These are phyloP conservation scores for Scomber scombrus DNA, from an alignment of 2,113 vertebrate genomes.

Conservation along the genomic window DNA sequence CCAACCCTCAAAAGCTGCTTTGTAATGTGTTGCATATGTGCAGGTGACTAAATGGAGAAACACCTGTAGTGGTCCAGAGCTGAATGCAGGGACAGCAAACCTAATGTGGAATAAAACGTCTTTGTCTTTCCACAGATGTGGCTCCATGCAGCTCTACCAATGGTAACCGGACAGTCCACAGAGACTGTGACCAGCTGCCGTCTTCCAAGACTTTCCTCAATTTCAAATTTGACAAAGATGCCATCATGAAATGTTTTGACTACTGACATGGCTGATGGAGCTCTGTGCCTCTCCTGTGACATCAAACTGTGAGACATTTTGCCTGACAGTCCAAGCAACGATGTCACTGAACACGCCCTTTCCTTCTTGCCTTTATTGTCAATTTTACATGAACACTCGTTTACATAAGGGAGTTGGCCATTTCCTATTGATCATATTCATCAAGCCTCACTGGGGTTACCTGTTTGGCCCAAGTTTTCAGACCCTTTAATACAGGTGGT, in stretches of 20 bases:
- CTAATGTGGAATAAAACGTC: background rate
- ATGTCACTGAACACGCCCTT: slow-evolving; percentile 40
- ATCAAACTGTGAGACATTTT: slow-evolving; percentile 65
- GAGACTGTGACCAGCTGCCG: slow-evolving; percentile 84
- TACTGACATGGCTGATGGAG: slow-evolving; percentile 81
- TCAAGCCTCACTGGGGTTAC: background rate
- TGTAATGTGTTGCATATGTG: no score
- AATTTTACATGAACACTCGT: background rate
- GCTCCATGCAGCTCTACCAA: slow-evolving; percentile 76
- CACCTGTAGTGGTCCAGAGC: no score
- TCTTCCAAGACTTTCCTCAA: slow-evolving; percentile 94
- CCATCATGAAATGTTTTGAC: slow-evolving; percentile 96
- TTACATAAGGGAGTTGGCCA: background rate
- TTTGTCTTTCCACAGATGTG: slow-evolving; percentile 71
- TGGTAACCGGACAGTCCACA: slow-evolving; percentile 78
- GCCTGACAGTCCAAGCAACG: background rate
- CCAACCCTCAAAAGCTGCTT: no score
- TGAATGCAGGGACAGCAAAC: no score
- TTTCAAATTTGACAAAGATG: slow-evolving; percentile 95
- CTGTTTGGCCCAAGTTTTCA: background rate
- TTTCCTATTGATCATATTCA: background rate
- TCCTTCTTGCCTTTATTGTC: slow-evolving; percentile 8
- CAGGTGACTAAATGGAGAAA: no score
- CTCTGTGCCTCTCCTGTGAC: slow-evolving; percentile 8
- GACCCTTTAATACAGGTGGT: background rate